Base-by-base conservation (phyloP, 1,140 invertebrate species). In the Solenopsis fugax region DNA sequence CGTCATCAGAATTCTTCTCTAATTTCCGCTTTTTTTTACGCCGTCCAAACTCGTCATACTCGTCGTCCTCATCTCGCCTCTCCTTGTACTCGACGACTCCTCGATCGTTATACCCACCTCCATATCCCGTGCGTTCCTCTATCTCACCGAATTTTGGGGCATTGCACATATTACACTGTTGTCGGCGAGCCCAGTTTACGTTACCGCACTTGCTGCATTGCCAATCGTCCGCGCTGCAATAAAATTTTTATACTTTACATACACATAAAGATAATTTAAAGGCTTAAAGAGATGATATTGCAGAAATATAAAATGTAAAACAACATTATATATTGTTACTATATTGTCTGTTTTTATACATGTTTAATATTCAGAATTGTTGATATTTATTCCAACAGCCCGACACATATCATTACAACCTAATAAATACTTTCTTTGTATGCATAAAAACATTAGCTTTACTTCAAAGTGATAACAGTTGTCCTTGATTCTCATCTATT, bases 141-240 rank as follows among this genome's bases (percentile, higher is more conserved):
- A 98, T 97, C 95, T 99, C 98, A 3, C 98, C 98, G 95, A 98
- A 98, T 95, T 99, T 99, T 2, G 99, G 98, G 2, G 99, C 98
- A 96, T 99, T 99, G 95, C 99, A 99, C 96, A 99, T 98, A 95
- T 99, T 99, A 95, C 99, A 99, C 72, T 98, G 98, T 91, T 98
- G 97, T 64, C 99, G 96, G 84, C 99, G 96, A 16, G 99, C 99
- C 99, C 99, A 99, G 94, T 99, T 99, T 3, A 99, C 99, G 95
- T 99, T 99, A 1, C 98, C 99, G 96, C 99, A 99, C 94, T 99
- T 99, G 95, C 98, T 99, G 94, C 99, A 99, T 93, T 99, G 98
- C 99, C 99, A 99, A 95, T 99, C 99, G 95, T 99, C 99, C 73
- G 99, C 99, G 96, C 98, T 98, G 93, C 98, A 99, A 78, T 48